These are phyloP conservation scores for Papilio polytes DNA, from an alignment of 1,140 invertebrate genomes.

Conservation along the genomic window DNA sequence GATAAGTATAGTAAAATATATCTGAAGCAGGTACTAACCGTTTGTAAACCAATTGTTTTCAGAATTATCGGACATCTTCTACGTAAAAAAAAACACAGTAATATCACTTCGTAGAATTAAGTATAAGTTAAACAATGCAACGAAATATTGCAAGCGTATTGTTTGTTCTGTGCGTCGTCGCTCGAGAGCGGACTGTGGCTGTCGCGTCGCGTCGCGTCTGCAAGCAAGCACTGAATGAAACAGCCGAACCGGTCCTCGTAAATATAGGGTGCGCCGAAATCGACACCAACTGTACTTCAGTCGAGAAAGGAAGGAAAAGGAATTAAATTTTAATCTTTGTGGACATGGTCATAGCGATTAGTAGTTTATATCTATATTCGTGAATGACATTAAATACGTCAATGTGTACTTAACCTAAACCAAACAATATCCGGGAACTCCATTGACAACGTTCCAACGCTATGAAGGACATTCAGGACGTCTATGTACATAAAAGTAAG, in stretches of 20 bases:
- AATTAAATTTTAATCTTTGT: not conserved
- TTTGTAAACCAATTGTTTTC: not conserved
- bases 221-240: slow-evolving; percentile 33
- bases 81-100: not conserved
- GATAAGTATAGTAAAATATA: not conserved
- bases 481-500: not conserved
- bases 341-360: not conserved
- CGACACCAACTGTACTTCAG: not conserved
- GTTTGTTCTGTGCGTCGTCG: no score
- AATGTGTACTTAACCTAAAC: not conserved
- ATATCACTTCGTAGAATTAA: not conserved
- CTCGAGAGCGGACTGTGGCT: not conserved
- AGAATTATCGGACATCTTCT: not conserved
- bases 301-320: not conserved
- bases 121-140: not conserved
- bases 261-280: not conserved
- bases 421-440: no score
- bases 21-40: not conserved
- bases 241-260: not conserved
- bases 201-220: not conserved
- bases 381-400: not conserved
- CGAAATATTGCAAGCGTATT: not conserved
- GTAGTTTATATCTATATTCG: not conserved
- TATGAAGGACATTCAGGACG: not conserved
- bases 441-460: not conserved